Evolutionary conservation across 2,888 invertebrate species (phyloP).

Genomic region (Aromia moschata): DNA sequence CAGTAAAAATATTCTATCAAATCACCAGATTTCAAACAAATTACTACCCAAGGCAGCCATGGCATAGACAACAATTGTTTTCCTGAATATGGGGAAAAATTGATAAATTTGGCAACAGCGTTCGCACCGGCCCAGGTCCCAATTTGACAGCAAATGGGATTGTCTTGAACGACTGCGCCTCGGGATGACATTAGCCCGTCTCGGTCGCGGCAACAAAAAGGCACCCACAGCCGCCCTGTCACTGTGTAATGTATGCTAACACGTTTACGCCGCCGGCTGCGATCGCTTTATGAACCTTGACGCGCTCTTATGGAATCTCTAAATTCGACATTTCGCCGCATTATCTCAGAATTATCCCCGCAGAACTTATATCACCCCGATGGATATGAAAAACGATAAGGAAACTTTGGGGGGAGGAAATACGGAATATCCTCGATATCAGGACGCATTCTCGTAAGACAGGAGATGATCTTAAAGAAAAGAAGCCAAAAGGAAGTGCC

Average conservation of each 20-base stretch:
- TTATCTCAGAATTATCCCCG: conserved; percentile 49
- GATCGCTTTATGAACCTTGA: conserved; percentile 60
- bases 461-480: too few species aligned
- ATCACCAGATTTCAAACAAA: too few species aligned
- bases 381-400: conserved; percentile 41
- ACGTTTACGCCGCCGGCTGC: conserved; percentile 60
- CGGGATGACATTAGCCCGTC: conserved; percentile 62
- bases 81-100: too few species aligned
- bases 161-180: conserved; percentile 61
- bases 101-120: too few species aligned
- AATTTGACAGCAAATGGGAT: conserved; percentile 63
- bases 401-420: conserved; percentile 32
- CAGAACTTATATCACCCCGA: conserved; percentile 36
- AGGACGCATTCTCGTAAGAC: too few species aligned
- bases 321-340: conserved; percentile 50
- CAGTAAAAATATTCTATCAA: too few species aligned
- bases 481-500: too few species aligned
- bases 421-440: conserved; percentile 2
- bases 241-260: conserved; percentile 63
- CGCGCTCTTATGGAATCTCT: conserved; percentile 49
- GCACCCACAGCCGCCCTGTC: conserved; percentile 60
- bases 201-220: conserved; percentile 61
- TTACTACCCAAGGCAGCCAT: too few species aligned
- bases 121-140: conserved; percentile 59
- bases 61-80: too few species aligned